A percentile compares a stretch with the other conserved stretches of the same genome.
Conservation (phyloP, 2,113 vertebrate species). For the Talpa occidentalis region DNA sequence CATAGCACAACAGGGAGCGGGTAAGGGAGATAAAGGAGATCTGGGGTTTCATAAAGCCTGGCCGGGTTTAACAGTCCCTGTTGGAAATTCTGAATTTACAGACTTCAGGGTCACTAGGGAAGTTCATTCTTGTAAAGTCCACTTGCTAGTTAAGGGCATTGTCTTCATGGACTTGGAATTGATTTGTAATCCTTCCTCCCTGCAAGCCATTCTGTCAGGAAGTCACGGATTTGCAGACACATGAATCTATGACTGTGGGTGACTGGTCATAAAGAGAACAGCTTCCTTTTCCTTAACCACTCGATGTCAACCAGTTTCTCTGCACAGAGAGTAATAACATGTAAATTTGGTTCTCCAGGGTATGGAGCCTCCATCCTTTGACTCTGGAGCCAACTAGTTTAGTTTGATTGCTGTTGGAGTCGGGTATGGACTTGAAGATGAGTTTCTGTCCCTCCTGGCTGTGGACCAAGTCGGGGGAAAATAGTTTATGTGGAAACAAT, state of each 20-base stretch:
- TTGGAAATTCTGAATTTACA: neutral
- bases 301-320: neutral
- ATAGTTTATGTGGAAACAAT: neutral
- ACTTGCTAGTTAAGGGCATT: neutral
- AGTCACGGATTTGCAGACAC: neutral
- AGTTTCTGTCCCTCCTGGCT: neutral
- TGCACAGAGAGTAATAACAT: accelerated
- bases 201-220: neutral
- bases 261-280: neutral
- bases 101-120: neutral
- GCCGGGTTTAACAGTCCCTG: neutral
- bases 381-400: neutral
- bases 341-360: neutral
- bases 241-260: neutral
- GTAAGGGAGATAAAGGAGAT: neutral
- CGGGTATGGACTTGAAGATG: neutral
- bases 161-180: neutral
- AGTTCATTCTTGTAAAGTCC: neutral
- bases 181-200: neutral
- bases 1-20: too few relatives aligned
- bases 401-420: neutral
- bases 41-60: neutral
- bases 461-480: neutral
- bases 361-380: neutral
- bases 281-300: neutral